Conservation (phyloP, 2,888 invertebrate species). For the Tolmerus cingulatus region DNA sequence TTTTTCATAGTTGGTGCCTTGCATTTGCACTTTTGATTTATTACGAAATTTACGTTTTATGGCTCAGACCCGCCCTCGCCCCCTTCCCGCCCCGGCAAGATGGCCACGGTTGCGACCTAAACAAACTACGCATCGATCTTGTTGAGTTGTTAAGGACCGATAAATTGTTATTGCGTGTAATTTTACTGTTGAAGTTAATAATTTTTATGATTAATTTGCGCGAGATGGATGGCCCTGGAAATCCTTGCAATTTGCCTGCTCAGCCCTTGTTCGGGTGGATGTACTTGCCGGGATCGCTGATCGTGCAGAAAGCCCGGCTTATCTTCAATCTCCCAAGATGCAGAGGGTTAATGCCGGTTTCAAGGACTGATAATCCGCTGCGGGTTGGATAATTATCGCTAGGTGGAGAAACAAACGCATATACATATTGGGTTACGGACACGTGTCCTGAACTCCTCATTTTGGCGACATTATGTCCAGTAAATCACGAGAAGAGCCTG, state of each 20-base stretch:
- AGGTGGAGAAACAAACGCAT: not conserved
- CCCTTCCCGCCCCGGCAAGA: not conserved
- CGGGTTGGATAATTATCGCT: not conserved
- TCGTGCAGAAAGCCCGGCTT: not conserved
- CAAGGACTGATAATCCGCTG: not conserved
- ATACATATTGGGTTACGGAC: not conserved
- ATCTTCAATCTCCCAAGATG: not conserved
- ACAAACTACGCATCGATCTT: slow-evolving; percentile 38
- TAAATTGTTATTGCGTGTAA: slow-evolving; percentile 41
- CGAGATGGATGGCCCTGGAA: not conserved
- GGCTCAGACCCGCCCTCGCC: slow-evolving; percentile 2
- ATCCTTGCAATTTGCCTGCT: slow-evolving; percentile 1
- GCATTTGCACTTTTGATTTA: slow-evolving; percentile 34
- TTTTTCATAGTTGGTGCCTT: not conserved
- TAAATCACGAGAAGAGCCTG: not conserved
- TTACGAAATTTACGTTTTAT: slow-evolving; percentile 29
- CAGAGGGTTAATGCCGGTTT: not conserved
- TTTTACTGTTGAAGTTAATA: slow-evolving; percentile 41
- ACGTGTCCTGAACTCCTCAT: not conserved
- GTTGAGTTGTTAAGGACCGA: slow-evolving; percentile 39
- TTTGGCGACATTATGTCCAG: not conserved
- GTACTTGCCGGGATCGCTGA: not conserved
- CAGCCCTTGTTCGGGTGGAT: not conserved
- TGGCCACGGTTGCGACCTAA: slow-evolving; percentile 9
- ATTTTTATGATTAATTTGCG: slow-evolving; percentile 40